Evolutionary conservation across 1,140 invertebrate species (phyloP).

Genomic region (Hylaeus anthracinus): DNA sequence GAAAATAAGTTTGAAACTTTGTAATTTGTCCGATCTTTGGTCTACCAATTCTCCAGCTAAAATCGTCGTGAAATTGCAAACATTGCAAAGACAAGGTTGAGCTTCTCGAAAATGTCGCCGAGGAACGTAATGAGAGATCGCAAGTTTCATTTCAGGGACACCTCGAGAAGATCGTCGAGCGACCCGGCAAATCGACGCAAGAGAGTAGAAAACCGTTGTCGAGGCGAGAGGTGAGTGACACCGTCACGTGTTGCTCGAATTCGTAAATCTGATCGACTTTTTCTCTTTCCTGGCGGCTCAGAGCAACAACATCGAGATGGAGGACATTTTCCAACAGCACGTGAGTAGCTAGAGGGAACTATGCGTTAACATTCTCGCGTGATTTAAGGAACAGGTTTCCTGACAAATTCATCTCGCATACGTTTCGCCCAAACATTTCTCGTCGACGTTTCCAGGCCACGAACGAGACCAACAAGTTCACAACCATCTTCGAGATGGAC

Average conservation of each 20-base stretch:
- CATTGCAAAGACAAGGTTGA: neutral
- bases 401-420: too few species aligned
- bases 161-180: constrained; percentile 90
- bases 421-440: neutral
- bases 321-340: constrained; percentile 85
- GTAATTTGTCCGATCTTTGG: too few species aligned
- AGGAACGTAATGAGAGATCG: constrained; percentile 18
- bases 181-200: constrained; percentile 84
- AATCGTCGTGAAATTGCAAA: too few species aligned
- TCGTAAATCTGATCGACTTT: constrained; percentile 61
- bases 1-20: too few species aligned
- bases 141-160: constrained; percentile 84
- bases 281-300: constrained; percentile 74
- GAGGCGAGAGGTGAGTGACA: constrained; percentile 83
- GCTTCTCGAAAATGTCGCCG: neutral
- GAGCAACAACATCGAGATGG: constrained; percentile 86
- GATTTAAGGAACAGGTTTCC: neutral
- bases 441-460: constrained; percentile 67
- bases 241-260: constrained; percentile 57
- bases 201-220: constrained; percentile 84
- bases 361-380: too few species aligned
- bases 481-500: constrained; percentile 90
- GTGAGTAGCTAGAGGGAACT: constrained; percentile 75
- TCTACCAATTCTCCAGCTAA: too few species aligned
- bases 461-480: constrained; percentile 85